Conservation (phyloP, 2,888 invertebrate genomes). For the Thyatira batis region DNA sequence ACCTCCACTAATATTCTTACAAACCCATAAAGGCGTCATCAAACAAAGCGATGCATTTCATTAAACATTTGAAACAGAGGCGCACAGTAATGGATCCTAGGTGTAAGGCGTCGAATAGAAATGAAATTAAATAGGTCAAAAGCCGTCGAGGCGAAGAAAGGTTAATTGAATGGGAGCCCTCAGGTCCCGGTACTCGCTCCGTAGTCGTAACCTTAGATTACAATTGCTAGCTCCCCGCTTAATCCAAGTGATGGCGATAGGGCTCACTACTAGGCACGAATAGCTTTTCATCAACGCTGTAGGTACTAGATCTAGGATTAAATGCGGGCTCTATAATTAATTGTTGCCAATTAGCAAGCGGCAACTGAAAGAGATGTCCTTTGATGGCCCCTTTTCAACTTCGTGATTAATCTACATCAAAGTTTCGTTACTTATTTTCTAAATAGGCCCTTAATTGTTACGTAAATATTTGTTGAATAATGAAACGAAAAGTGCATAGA, state of each 20-base stretch:
- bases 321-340: neutral
- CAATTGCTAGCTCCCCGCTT: conserved; percentile 18
- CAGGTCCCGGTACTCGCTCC: conserved; percentile 24
- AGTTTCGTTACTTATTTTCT: neutral
- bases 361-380: neutral
- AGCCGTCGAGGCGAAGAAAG: conserved; percentile 45
- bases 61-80: conserved; percentile 9
- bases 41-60: neutral
- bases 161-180: conserved; percentile 64
- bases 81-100: conserved; percentile 24
- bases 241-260: conserved; percentile 13
- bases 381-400: neutral
- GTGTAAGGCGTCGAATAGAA: conserved; percentile 45
- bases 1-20: too few relatives aligned
- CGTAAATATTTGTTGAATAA: neutral
- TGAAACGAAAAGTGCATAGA: neutral
- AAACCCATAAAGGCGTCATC: conserved; percentile 1
- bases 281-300: conserved; percentile 42
- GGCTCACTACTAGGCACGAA: conserved; percentile 18
- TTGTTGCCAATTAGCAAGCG: neutral
- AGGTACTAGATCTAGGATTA: conserved; percentile 33
- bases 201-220: conserved; percentile 39
- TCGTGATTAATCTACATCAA: neutral
- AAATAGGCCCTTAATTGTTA: neutral
- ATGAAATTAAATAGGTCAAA: conserved; percentile 61